Conservation (phyloP, 2,113 vertebrate genomes). For the Ptyas mucosa region DNA sequence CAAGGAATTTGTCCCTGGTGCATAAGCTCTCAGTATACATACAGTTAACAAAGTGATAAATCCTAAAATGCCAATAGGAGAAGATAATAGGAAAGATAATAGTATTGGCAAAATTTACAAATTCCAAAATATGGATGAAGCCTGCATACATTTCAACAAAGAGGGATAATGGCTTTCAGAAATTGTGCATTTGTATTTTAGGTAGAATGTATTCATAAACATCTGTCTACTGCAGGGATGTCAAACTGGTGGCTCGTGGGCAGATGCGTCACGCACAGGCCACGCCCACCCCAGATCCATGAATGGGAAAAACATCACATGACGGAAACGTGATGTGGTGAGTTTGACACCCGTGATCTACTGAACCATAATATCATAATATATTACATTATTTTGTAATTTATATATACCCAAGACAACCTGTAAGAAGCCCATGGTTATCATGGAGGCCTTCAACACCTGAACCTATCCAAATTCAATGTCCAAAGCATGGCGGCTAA, state of each 20-base stretch:
- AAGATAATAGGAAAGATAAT: too few species aligned
- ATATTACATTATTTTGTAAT: too few species aligned
- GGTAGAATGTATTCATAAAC: conserved; percentile 1
- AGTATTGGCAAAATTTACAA: not conserved
- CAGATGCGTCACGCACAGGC: too few species aligned
- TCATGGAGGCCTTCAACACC: not conserved
- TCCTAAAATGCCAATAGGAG: too few species aligned
- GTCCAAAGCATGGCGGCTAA: not conserved
- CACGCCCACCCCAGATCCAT: too few species aligned
- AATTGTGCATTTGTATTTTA: conserved; percentile 5
- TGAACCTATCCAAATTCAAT: not conserved
- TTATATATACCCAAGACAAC: not conserved
- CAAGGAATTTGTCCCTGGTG: too few species aligned
- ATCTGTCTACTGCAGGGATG: not conserved
- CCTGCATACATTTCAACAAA: conserved; percentile 35
- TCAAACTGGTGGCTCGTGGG: too few species aligned
- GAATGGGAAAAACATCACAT: too few species aligned
- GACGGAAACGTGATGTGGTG: too few species aligned
- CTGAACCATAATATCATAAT: not conserved
- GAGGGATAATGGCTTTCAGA: not conserved
- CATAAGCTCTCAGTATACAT: too few species aligned
- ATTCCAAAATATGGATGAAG: not conserved
- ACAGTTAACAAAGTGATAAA: too few species aligned
- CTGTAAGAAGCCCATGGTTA: not conserved
- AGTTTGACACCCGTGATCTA: too few species aligned